Percentiles rank a stretch among this genome's conserved stretches.
Conservation (phyloP, 2,797 vertebrate genomes). For the Silurus lanzhouensis region DNA sequence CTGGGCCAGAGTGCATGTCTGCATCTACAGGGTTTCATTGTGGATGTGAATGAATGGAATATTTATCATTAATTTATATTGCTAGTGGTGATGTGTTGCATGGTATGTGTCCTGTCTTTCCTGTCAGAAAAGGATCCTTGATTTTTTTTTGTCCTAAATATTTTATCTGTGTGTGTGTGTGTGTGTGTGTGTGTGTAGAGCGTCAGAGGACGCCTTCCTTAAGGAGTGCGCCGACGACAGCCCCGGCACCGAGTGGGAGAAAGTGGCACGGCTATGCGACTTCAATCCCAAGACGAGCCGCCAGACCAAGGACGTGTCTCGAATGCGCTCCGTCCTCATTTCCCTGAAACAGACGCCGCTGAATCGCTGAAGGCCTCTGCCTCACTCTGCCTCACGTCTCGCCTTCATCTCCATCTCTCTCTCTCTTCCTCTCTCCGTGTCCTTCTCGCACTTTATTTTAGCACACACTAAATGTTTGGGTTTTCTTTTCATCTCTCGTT, state of each 20-base stretch:
- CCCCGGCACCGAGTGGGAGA: conserved; percentile 92
- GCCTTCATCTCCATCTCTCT: conserved; percentile 15
- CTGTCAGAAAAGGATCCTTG: neutral
- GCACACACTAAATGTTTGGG: conserved; percentile 23
- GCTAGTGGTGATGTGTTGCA: neutral
- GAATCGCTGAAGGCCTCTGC: conserved; percentile 67
- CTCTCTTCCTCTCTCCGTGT: conserved; percentile 30
- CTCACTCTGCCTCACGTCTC: conserved; percentile 39
- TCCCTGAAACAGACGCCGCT: conserved; percentile 92
- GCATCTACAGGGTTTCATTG: neutral
- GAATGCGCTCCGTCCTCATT: conserved; percentile 97
- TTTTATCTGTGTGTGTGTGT: neutral
- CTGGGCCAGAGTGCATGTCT: conserved; percentile 34
- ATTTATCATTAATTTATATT: neutral
- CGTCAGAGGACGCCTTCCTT: conserved; percentile 92
- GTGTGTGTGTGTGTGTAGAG: conserved; percentile 68
- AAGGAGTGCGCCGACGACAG: conserved; percentile 87
- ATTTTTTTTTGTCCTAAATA: neutral
- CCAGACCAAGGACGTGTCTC: conserved; percentile 94
- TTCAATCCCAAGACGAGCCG: conserved; percentile 98
- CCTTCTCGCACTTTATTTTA: conserved; percentile 52
- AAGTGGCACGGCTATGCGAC: conserved; percentile 95
- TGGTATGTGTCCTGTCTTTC: conserved; percentile 31
- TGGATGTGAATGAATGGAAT: neutral
- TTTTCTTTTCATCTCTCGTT: conserved; percentile 23